Percentiles rank a stretch among this genome's conserved stretches.
phyloP scores from a whole-genome alignment of 2,888 invertebrate genomes.

The Xanthia togata region DNA sequence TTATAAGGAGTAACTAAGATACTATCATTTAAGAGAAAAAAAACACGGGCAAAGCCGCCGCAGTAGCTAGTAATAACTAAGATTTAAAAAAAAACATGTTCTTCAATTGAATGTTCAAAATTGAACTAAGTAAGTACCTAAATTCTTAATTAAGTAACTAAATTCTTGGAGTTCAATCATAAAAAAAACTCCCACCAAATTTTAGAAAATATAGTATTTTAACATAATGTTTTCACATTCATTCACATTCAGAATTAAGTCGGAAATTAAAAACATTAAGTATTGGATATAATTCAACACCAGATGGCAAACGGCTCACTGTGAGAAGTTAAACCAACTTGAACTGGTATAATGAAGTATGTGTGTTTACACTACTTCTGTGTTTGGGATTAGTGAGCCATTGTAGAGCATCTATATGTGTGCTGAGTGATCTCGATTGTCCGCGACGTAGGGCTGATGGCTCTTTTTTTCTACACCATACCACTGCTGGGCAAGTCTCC shows the following conservation, averaged over 20 bases:
- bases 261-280: slow-evolving; percentile 25
- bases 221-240: not conserved
- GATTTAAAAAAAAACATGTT: not conserved
- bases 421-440: slow-evolving; percentile 53
- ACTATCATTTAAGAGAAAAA: too few relatives aligned
- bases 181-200: not conserved
- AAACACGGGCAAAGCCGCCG: too few relatives aligned
- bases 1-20: too few relatives aligned
- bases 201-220: not conserved
- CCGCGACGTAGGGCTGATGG: slow-evolving; percentile 63
- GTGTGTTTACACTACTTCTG: slow-evolving; percentile 61
- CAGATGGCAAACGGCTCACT: slow-evolving; percentile 60
- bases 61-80: not conserved
- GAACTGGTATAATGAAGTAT: slow-evolving; percentile 64
- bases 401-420: slow-evolving; percentile 66
- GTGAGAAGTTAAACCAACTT: slow-evolving; percentile 45
- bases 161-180: not conserved
- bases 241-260: slow-evolving; percentile 23
- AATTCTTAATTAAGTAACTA: not conserved
- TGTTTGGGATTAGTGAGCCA: slow-evolving; percentile 65
- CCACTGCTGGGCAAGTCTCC: not conserved
- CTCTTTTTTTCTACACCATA: not conserved
- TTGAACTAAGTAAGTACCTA: too few relatives aligned
- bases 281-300: slow-evolving; percentile 39
- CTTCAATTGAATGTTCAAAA: not conserved